Conservation (phyloP, 2,113 vertebrate genomes). For the Scytalopus superciliaris region DNA sequence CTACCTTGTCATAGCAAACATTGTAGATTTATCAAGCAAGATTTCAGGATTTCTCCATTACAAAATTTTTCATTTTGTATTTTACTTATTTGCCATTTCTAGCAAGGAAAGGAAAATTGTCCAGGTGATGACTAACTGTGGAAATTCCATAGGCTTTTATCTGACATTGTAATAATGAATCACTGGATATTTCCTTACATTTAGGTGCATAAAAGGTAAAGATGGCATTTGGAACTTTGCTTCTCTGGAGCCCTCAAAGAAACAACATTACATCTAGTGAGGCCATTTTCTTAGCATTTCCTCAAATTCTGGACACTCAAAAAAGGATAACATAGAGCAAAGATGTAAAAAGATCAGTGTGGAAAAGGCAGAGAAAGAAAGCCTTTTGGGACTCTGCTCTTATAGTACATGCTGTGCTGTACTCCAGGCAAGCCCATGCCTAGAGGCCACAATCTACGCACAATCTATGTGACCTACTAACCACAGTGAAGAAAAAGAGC, state of each 20-base stretch:
- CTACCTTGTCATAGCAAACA: neutral
- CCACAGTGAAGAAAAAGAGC: neutral
- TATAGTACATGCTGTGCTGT: neutral
- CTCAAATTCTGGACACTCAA: neutral
- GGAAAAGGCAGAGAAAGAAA: neutral
- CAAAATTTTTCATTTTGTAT: neutral
- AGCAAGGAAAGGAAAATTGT: neutral
- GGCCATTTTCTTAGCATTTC: neutral
- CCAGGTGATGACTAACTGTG: neutral
- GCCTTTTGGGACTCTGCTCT: neutral
- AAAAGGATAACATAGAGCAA: neutral
- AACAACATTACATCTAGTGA: neutral
- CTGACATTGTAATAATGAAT: neutral
- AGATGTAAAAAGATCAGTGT: neutral
- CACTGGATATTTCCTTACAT: neutral
- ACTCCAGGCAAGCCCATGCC: neutral
- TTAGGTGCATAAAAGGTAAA: neutral
- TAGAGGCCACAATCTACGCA: slow-evolving; percentile 2
- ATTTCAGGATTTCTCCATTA: neutral
- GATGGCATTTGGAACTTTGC: neutral
- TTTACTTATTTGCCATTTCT: neutral
- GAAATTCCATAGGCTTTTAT: neutral
- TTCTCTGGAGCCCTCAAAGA: neutral
- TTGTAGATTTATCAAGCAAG: neutral
- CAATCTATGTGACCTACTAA: slow-evolving; percentile 39